A percentile compares a stretch with the other conserved stretches of the same genome.
These are phyloP conservation scores for Indri indri DNA, from an alignment of 2,113 vertebrate species.

Conservation along the genomic window DNA sequence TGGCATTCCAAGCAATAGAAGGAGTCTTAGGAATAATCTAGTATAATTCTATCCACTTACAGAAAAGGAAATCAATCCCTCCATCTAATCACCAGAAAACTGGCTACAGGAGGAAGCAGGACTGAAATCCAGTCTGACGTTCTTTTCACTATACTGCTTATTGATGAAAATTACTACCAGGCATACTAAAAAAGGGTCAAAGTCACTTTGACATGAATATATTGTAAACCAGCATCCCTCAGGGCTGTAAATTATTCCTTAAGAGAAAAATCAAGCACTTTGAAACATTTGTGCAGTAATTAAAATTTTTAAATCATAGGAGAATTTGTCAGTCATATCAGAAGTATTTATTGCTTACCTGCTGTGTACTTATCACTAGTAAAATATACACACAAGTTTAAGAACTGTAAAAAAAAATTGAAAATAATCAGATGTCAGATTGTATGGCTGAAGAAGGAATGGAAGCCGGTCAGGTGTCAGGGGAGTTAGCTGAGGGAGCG, in stretches of 20 bases:
- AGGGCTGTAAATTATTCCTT: not conserved
- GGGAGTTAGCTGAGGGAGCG: too few species aligned
- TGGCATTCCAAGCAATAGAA: not conserved
- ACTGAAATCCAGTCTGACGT: not conserved
- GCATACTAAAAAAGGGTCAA: not conserved
- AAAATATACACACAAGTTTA: not conserved
- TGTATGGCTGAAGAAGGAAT: not conserved
- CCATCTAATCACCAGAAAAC: not conserved
- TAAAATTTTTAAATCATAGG: not conserved
- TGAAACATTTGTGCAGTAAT: not conserved
- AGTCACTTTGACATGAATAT: not conserved
- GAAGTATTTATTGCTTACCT: not conserved
- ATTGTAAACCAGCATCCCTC: not conserved
- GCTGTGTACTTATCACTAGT: not conserved
- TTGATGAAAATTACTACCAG: not conserved
- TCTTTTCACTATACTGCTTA: not conserved
- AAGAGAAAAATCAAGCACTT: not conserved
- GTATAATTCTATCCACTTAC: not conserved
- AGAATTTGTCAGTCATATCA: not conserved
- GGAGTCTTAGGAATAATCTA: not conserved
- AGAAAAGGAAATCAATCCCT: not conserved
- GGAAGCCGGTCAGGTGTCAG: not conserved
- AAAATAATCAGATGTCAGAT: not conserved
- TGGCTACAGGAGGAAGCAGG: not conserved
- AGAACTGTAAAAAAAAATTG: not conserved